These are phyloP conservation scores for Acrobasis suavella DNA, from an alignment of 2,888 invertebrate species.

Conservation along the genomic window DNA sequence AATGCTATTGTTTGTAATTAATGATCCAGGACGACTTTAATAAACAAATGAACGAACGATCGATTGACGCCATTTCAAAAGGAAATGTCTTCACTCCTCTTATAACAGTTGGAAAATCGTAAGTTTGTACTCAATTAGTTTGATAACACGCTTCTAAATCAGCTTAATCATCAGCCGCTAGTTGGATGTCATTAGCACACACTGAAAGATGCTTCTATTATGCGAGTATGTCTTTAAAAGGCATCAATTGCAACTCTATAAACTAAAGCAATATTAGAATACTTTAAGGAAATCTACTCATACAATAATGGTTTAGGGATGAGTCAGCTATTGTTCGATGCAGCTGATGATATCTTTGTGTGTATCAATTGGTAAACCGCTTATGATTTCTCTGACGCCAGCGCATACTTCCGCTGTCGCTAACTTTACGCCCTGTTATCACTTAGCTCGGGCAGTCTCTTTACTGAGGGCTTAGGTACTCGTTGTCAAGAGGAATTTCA, in stretches of 20 bases:
- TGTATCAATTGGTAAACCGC: constrained; percentile 5
- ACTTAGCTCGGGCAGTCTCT: too few relatives aligned
- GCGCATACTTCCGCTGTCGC: constrained; percentile 8
- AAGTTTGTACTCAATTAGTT: too few relatives aligned
- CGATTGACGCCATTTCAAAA: constrained; percentile 13
- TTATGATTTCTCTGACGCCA: constrained; percentile 19
- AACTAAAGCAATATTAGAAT: neutral
- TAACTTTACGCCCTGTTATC: neutral
- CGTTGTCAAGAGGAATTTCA: neutral
- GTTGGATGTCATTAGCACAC: too few relatives aligned
- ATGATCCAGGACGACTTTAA: constrained; percentile 3
- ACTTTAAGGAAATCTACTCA: neutral
- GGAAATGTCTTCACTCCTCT: neutral
- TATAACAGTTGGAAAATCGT: too few relatives aligned
- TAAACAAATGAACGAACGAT: constrained; percentile 9
- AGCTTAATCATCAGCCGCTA: too few relatives aligned
- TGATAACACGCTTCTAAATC: too few relatives aligned
- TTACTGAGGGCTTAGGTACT: too few relatives aligned
- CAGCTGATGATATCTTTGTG: constrained; percentile 17
- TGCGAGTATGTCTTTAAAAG: too few relatives aligned
- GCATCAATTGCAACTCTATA: too few relatives aligned
- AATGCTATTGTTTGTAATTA: constrained; percentile 33
- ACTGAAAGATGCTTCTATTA: too few relatives aligned
- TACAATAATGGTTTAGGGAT: constrained; percentile 12
- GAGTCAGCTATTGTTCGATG: constrained; percentile 21